Evolutionary conservation across 2,797 vertebrate genomes (phyloP).

Genomic region (Malacoraja senta): DNA sequence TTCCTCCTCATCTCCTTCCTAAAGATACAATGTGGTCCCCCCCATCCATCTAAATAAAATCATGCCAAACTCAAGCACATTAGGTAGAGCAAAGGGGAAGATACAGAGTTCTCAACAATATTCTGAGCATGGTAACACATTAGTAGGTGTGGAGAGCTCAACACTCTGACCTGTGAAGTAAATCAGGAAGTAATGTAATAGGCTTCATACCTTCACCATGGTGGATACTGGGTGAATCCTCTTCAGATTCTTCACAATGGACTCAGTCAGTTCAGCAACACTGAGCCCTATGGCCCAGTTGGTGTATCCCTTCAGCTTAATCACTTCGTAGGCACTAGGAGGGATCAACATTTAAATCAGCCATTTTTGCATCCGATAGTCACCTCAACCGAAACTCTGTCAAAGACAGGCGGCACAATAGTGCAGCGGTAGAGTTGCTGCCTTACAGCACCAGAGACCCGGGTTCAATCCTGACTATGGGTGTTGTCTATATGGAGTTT

Average conservation of each 20-base stretch:
- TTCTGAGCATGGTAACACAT: no score
- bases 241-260: conserved; percentile 79
- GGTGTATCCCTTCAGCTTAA: conserved; percentile 91
- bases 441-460: neutral
- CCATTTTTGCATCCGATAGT: neutral
- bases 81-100: no score
- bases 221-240: conserved; percentile 85
- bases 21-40: no score
- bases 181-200: neutral
- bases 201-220: conserved; percentile 78
- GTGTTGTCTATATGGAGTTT: no score
- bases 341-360: conserved; percentile 30
- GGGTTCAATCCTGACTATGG: no score
- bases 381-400: neutral
- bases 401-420: no score
- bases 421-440: neutral
- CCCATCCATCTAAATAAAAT: no score
- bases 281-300: conserved; percentile 97
- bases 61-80: no score
- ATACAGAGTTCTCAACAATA: no score
- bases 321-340: conserved; percentile 86
- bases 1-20: no score
- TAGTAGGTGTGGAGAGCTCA: no score
- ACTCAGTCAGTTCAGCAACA: conserved; percentile 83
- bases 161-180: neutral